A percentile compares a stretch with the other conserved stretches of the same genome.
Evolutionary conservation across 2,113 vertebrate genomes (phyloP).

Genomic region (Oreotrochilus melanogaster): DNA sequence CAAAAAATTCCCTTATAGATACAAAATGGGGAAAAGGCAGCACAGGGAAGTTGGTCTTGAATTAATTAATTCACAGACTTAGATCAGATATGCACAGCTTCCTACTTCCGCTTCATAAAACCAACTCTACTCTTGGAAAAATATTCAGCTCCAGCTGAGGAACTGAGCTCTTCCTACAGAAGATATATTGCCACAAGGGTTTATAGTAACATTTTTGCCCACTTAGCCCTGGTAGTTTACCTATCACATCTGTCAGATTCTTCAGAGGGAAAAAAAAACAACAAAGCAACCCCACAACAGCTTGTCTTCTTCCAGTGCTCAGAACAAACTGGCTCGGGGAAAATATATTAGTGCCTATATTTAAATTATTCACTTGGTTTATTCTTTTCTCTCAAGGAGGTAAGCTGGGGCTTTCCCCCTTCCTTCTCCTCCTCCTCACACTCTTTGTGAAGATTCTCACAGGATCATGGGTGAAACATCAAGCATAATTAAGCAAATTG

Average conservation of each 20-base stretch:
- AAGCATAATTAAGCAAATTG: slow-evolving; percentile 70
- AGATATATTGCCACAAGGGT: slow-evolving; percentile 40
- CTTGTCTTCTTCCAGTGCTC: slow-evolving; percentile 19
- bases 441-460: slow-evolving; percentile 34
- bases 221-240: slow-evolving; percentile 52
- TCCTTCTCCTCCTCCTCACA: neutral
- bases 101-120: slow-evolving; percentile 21
- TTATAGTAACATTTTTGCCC: slow-evolving; percentile 26
- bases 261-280: neutral
- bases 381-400: slow-evolving; percentile 17
- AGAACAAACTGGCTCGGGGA: neutral
- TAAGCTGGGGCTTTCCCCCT: slow-evolving; percentile 41
- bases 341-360: slow-evolving; percentile 12
- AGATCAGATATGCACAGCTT: slow-evolving; percentile 15
- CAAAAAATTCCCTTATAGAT: neutral
- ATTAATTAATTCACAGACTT: slow-evolving; percentile 40
- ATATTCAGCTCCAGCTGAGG: neutral
- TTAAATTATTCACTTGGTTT: slow-evolving; percentile 49
- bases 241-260: slow-evolving; percentile 59
- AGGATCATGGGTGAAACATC: slow-evolving; percentile 50
- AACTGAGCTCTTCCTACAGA: slow-evolving; percentile 4
- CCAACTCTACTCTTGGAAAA: slow-evolving; percentile 1
- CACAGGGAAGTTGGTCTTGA: neutral
- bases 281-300: neutral
- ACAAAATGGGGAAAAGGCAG: neutral